Evolutionary conservation across 2,888 invertebrate genomes (phyloP).

Genomic region (Griposia aprilina): DNA sequence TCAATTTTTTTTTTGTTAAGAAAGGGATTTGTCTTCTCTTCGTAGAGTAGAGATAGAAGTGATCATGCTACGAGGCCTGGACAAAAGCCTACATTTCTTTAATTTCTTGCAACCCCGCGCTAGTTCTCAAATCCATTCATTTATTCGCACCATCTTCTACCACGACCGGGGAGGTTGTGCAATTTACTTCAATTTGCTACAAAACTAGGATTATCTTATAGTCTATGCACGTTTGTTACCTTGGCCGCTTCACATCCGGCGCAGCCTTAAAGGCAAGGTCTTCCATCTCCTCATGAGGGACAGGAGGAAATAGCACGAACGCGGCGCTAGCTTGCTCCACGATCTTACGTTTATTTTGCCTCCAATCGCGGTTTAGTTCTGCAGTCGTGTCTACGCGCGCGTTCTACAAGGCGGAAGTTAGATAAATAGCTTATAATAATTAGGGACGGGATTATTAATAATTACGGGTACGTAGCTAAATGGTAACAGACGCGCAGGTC

Average conservation of each 20-base stretch:
- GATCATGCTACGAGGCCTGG: background rate
- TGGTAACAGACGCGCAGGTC: too few species aligned
- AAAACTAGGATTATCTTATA: background rate
- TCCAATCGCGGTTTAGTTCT: conserved; percentile 73
- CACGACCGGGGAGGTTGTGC: too few species aligned
- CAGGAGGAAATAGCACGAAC: conserved; percentile 79
- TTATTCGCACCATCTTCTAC: background rate
- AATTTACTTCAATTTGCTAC: background rate
- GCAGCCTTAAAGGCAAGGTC: conserved; percentile 75
- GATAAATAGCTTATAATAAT: background rate
- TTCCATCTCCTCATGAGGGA: conserved; percentile 72
- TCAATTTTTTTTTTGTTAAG: too few species aligned
- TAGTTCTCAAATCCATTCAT: background rate
- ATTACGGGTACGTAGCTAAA: too few species aligned
- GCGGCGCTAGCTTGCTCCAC: conserved; percentile 66
- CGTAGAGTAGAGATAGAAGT: too few species aligned
- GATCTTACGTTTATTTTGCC: conserved; percentile 71
- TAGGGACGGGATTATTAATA: too few species aligned
- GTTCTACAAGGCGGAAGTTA: conserved; percentile 40
- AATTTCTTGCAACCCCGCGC: background rate
- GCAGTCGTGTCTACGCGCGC: conserved; percentile 71
- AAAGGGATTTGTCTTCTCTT: too few species aligned
- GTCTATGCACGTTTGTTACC: conserved; percentile 58
- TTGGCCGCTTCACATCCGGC: conserved; percentile 74
- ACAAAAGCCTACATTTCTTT: background rate